Conservation (phyloP, 2,797 vertebrate genomes). For the Myotis vivesi region DNA sequence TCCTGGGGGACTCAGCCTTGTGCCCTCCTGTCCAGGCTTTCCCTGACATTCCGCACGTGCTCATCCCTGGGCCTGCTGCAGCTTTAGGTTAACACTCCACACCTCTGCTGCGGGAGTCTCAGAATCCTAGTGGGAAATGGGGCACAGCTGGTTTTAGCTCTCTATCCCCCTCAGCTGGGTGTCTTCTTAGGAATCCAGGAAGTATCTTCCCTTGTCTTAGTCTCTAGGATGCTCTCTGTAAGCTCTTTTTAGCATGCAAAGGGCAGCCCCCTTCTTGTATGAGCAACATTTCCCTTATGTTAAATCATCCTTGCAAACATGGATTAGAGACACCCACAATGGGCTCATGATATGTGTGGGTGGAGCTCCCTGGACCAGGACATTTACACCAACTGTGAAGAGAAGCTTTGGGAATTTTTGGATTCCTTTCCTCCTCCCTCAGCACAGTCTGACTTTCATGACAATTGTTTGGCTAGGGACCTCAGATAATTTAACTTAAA, state of each 20-base stretch:
- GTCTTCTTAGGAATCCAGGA: not conserved
- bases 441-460: not conserved
- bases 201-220: not conserved
- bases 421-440: not conserved
- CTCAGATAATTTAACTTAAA: not conserved
- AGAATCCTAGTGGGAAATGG: not conserved
- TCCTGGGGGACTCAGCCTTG: not conserved
- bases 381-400: not conserved
- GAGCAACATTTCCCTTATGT: not conserved
- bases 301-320: not conserved
- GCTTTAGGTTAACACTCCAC: not conserved
- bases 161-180: not conserved
- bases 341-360: not conserved
- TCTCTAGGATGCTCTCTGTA: not conserved
- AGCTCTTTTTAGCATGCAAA: not conserved
- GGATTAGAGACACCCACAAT: not conserved
- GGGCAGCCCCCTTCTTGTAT: not conserved
- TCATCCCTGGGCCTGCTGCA: not conserved
- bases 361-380: not conserved
- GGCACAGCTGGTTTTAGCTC: not conserved
- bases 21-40: not conserved
- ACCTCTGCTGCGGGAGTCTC: not conserved
- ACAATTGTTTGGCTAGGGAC: not conserved
- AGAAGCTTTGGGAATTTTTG: not conserved
- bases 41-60: not conserved